These are phyloP conservation scores for Stratiolaelaps scimitus DNA, from an alignment of 1,140 invertebrate genomes.

Conservation along the genomic window DNA sequence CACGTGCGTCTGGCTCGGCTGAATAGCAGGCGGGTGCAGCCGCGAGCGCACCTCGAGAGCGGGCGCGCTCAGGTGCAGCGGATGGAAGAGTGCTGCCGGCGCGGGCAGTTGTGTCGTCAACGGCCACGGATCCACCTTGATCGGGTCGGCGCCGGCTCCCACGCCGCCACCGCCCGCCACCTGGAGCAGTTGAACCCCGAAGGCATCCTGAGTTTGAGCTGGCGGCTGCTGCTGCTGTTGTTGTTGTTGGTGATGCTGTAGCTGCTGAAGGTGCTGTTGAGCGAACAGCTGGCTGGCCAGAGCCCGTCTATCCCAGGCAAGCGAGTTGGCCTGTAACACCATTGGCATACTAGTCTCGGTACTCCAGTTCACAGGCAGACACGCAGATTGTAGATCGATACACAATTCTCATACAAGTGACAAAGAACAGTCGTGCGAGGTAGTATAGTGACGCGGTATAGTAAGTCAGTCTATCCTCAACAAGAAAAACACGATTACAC, in stretches of 20 bases:
- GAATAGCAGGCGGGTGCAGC: neutral
- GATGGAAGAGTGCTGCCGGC: slow-evolving; percentile 13
- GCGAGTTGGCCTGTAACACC: slow-evolving; percentile 24
- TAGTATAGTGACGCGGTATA: too few species aligned
- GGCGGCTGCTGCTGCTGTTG: slow-evolving; percentile 23
- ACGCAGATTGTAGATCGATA: too few species aligned
- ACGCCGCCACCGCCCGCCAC: neutral
- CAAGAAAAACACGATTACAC: too few species aligned
- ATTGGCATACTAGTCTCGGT: slow-evolving; percentile 13
- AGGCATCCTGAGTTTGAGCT: slow-evolving; percentile 21
- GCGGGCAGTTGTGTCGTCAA: slow-evolving; percentile 12
- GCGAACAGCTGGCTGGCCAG: slow-evolving; percentile 13
- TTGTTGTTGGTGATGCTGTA: slow-evolving; percentile 8
- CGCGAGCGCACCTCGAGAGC: slow-evolving; percentile 1
- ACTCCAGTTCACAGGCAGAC: too few species aligned
- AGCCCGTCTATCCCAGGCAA: slow-evolving; percentile 23
- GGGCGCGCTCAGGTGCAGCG: slow-evolving; percentile 5
- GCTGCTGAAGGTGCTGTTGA: slow-evolving; percentile 15
- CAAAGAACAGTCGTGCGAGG: too few species aligned
- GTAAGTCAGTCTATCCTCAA: too few species aligned
- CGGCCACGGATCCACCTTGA: slow-evolving; percentile 15
- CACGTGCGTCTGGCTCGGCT: slow-evolving; percentile 50
- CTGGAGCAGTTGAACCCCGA: neutral
- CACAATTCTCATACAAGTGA: too few species aligned
- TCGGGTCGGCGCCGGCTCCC: neutral